Evolutionary conservation across 2,797 vertebrate species (phyloP).

Genomic region (Gadopsis bispinosus): DNA sequence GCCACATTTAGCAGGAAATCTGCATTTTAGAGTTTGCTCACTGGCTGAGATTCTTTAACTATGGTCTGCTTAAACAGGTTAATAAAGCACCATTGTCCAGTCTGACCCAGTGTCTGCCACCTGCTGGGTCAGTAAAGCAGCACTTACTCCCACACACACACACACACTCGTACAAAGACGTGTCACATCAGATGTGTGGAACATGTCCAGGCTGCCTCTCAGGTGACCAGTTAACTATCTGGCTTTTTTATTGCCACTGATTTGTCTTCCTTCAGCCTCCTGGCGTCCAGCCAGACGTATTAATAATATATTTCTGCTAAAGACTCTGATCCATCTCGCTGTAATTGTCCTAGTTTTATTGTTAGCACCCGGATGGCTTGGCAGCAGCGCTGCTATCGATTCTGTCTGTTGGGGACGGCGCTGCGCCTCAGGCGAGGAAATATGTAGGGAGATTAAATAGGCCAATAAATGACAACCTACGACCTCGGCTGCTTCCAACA

Average conservation of each 20-base stretch:
- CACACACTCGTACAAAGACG: conserved; percentile 4
- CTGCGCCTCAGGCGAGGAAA: conserved; percentile 65
- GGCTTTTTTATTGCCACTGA: conserved; percentile 44
- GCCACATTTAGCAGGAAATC: too few relatives aligned
- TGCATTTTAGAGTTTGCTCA: too few relatives aligned
- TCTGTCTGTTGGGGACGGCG: conserved; percentile 63
- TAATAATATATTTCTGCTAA: conserved; percentile 71
- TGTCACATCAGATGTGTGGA: conserved; percentile 8
- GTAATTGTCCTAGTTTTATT: conserved; percentile 75
- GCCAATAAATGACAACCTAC: conserved; percentile 74
- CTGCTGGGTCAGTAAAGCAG: conserved; percentile 6
- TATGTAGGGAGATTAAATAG: conserved; percentile 75
- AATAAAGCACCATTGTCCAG: conserved; percentile 1
- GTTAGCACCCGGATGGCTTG: conserved; percentile 62
- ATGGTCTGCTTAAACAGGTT: conserved; percentile 9
- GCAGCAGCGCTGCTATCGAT: conserved; percentile 65
- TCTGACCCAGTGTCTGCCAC: conserved; percentile 13
- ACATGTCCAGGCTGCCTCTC: conserved; percentile 41
- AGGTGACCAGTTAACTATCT: conserved; percentile 65
- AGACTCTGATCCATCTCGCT: conserved; percentile 60
- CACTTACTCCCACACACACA: conserved; percentile 11
- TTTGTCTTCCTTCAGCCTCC: conserved; percentile 44
- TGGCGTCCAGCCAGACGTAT: conserved; percentile 60
- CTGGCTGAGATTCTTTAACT: too few relatives aligned
- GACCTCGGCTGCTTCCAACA: conserved; percentile 41